Conservation (phyloP, 2,797 vertebrate species). For the Anas capensis region DNA sequence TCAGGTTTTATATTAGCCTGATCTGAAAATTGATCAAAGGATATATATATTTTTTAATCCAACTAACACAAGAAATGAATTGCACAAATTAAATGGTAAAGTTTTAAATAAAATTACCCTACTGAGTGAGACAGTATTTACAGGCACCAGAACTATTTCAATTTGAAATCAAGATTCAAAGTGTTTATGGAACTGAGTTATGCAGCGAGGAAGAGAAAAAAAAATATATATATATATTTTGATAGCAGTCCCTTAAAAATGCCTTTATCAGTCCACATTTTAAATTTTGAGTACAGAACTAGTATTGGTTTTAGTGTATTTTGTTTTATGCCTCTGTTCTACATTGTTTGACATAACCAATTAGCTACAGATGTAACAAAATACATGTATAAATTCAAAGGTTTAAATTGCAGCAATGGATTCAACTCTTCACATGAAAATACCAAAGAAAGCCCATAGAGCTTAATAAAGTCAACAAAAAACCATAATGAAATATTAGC, state of each 20-base stretch:
- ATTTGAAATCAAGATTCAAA: not conserved
- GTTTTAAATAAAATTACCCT: not conserved
- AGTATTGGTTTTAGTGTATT: not conserved
- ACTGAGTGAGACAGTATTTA: not conserved
- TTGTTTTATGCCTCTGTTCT: not conserved
- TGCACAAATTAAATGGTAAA: not conserved
- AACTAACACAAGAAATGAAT: not conserved
- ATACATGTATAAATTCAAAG: not conserved
- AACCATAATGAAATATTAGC: not conserved
- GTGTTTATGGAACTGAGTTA: not conserved
- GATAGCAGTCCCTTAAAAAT: not conserved
- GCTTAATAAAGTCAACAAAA: not conserved
- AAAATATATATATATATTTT: not conserved
- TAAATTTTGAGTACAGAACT: not conserved
- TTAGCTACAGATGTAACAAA: not conserved
- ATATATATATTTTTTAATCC: too few species aligned
- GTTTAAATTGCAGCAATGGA: not conserved
- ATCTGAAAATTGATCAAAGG: not conserved
- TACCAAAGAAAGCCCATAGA: not conserved
- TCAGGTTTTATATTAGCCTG: not conserved
- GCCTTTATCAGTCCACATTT: not conserved
- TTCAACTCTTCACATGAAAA: not conserved
- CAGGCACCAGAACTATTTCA: not conserved
- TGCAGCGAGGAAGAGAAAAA: not conserved
- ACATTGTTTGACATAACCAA: not conserved